Conservation (phyloP, 2,888 invertebrate species). For the Erebia epiphron region DNA sequence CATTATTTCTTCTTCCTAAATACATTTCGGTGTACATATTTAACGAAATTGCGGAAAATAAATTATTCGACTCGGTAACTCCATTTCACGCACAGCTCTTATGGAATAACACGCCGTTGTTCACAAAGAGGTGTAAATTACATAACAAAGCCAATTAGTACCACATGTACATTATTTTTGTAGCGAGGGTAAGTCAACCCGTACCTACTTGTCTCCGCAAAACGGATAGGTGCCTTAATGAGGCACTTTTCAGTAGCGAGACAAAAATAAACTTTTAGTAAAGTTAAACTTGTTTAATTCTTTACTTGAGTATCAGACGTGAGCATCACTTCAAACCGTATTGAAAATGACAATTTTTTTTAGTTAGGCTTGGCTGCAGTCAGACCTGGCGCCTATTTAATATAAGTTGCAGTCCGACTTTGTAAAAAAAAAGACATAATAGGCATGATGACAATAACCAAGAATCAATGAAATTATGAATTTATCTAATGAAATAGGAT, state of each 20-base stretch:
- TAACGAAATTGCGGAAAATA: background rate
- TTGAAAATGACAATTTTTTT: no score
- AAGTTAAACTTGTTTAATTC: no score
- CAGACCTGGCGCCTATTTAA: no score
- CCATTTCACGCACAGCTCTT: background rate
- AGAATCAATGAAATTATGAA: no score
- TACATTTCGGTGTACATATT: background rate
- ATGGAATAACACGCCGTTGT: background rate
- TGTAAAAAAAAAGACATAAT: no score
- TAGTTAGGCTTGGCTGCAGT: no score
- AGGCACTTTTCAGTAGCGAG: background rate
- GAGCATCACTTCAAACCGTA: no score
- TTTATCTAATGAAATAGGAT: no score
- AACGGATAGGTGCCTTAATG: background rate
- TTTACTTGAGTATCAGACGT: no score
- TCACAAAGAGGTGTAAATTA: background rate
- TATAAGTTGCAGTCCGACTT: no score
- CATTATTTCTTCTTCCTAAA: background rate
- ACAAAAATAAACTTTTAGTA: no score
- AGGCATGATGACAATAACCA: no score
- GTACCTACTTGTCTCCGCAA: background rate
- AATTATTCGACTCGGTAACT: background rate
- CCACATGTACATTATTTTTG: background rate
- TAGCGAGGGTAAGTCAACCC: background rate
- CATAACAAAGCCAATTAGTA: conserved; percentile 10